Conservation (phyloP, 2,888 invertebrate species). For the Cheilosia vulpina region DNA sequence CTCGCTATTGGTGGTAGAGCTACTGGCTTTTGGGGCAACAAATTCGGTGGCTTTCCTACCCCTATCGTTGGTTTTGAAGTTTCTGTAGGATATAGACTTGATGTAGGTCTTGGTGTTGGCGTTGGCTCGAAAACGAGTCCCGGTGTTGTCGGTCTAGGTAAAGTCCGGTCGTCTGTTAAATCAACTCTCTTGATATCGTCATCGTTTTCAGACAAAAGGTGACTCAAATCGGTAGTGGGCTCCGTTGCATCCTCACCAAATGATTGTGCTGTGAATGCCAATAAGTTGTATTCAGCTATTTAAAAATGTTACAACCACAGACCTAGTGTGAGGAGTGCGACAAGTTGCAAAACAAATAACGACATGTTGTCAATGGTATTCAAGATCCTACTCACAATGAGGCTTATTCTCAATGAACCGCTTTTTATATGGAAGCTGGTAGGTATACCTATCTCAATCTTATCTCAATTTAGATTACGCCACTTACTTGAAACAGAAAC, state of each 20-base stretch:
- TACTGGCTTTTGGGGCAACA: conserved; percentile 13
- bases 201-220: conserved; percentile 1
- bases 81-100: not conserved
- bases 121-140: not conserved
- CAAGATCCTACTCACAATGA: not conserved
- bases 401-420: not conserved
- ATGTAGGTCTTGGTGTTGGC: conserved; percentile 11
- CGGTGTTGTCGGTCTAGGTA: not conserved
- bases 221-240: not conserved
- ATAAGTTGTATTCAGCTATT: not conserved
- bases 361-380: not conserved
- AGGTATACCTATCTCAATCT: not conserved
- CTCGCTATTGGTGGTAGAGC: conserved; percentile 8
- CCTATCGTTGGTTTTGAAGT: not conserved
- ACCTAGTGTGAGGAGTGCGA: conserved; percentile 9
- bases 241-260: not conserved
- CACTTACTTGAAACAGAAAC: conserved; percentile 5
- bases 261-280: not conserved
- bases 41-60: too few relatives aligned
- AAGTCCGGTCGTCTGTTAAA: not conserved
- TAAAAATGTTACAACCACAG: not conserved
- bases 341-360: not conserved
- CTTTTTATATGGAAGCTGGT: conserved; percentile 6
- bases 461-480: not conserved
- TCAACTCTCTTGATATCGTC: not conserved